phyloP scores from a whole-genome alignment of 1,140 invertebrate genomes.

The Procambarus virginalis region DNA sequence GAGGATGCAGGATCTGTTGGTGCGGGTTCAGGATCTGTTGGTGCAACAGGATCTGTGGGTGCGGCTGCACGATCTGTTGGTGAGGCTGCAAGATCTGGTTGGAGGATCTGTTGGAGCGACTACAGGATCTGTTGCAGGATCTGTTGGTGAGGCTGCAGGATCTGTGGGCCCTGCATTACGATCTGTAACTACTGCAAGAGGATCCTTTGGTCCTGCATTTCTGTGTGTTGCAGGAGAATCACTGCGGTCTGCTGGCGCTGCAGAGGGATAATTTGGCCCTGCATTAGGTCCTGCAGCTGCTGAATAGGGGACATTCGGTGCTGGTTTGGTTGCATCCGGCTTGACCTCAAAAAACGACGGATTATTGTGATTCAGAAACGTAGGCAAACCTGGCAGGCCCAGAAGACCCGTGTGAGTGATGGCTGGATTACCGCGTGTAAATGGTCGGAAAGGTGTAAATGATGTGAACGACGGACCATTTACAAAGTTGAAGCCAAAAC shows the following conservation, averaged over 20 bases:
- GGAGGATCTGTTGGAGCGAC: neutral
- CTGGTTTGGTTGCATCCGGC: neutral
- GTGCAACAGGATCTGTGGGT: neutral
- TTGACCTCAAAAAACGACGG: neutral
- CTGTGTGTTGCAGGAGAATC: neutral
- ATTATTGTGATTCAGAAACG: neutral
- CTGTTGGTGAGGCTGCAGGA: neutral
- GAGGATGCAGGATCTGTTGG: neutral
- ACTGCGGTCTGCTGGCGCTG: neutral
- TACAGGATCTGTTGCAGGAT: neutral
- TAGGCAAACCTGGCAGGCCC: neutral
- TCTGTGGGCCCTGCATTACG: neutral
- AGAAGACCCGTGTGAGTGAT: neutral
- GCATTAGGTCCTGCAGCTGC: neutral
- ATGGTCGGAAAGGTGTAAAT: slow-evolving; percentile 14
- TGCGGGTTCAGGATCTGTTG: no score
- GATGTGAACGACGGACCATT: neutral
- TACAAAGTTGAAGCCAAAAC: neutral
- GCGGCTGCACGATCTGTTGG: neutral
- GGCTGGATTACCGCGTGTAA: neutral
- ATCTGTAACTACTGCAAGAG: neutral
- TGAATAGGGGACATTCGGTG: neutral
- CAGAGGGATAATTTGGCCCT: neutral
- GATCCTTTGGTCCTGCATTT: neutral
- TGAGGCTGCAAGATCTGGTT: neutral